phyloP scores from a whole-genome alignment of 2,797 vertebrate species.

The Podarcis lilfordi region DNA sequence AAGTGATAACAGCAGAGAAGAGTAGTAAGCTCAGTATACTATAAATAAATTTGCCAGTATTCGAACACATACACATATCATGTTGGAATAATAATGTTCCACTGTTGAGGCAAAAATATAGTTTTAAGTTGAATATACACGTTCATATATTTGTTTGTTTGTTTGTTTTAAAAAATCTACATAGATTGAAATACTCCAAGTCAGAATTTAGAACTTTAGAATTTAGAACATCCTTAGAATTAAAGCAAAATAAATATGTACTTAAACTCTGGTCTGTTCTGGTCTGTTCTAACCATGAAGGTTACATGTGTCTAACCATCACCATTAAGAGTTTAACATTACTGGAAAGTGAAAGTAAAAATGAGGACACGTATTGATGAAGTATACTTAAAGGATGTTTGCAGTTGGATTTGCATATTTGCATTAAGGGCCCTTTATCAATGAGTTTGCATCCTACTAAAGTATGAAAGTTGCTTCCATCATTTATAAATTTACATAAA shows the following conservation, averaged over 20 bases:
- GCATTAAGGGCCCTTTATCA: background rate
- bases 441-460: background rate
- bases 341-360: background rate
- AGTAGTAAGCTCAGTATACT: background rate
- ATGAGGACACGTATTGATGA: conserved; percentile 27
- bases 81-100: background rate
- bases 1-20: background rate
- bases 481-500: background rate
- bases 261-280: background rate
- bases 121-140: background rate
- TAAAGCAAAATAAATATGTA: background rate
- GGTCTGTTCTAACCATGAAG: background rate
- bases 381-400: background rate
- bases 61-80: background rate
- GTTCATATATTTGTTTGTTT: background rate
- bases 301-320: too few relatives aligned
- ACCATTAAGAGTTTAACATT: background rate
- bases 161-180: background rate
- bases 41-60: background rate
- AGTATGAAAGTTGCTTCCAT: conserved; percentile 3
- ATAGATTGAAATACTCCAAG: background rate
- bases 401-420: background rate
- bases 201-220: background rate
- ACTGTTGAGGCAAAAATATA: background rate
- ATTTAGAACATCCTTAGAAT: background rate